Evolutionary conservation across 2,888 invertebrate species (phyloP), one percentile per base, ranked within the genome.

Genomic region (Drosophila buzzatii): DNA sequence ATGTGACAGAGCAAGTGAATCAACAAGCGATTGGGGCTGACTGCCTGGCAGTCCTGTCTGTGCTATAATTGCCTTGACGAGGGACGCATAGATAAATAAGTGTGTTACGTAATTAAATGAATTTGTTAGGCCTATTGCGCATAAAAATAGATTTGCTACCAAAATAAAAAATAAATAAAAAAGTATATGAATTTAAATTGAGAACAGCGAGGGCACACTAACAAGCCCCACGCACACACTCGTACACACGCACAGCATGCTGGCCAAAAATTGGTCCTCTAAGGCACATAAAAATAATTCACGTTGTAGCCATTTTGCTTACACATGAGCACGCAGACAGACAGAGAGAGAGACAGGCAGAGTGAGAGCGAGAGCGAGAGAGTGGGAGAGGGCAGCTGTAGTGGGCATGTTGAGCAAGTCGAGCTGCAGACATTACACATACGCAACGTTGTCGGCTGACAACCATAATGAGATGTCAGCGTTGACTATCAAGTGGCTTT

Each of bases 381-480:
- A 12, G 31, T 12, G 31, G 9, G 41, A 16, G n/a, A 18, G 7
- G 12, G 18, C 27, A 27, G 27, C 3, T 27, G 27, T 27, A 27
- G 27, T 27, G 27, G 6, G 27, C 6, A 31, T 18, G 37, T 2
- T 7, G 37, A 33, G 23, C 23, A 31, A 45, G 55, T 20, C 37
- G 39, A 35, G 58, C 73, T 63, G 57, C 61, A 70, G 74, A 77
- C 78, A 83, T 84, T 71, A 83, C 84, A 86, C 84, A 89, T 89
- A 84, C 89, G 87, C 81, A 81, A 66, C 74, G 88, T 73, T 78
- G 77, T 72, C 77, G 81, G 73, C 76, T 81, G 89, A 90, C 85
- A 86, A 76, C 85, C 89, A 88, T 86, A 86, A 86, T 90, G 90
- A 86, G 85, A 86, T 86, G 85, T 86, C 85, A 86, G 76, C 82